Conservation (phyloP, 2,797 vertebrate species). For the Heteromormyrus szaboi region DNA sequence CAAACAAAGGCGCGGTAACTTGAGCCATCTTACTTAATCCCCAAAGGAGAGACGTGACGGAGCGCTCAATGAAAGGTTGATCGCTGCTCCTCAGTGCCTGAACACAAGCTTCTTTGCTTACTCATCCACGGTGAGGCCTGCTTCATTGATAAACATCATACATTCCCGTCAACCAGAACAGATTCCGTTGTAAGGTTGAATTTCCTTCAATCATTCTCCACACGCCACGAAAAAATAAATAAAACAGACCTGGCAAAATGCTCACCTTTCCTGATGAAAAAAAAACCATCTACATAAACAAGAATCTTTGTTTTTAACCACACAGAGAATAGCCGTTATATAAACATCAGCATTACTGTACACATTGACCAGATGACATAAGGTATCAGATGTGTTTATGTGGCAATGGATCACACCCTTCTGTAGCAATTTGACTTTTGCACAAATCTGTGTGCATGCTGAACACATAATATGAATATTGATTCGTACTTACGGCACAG, state of each 20-base stretch:
- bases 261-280: background rate
- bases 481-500: background rate
- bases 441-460: background rate
- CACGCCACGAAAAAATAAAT: background rate
- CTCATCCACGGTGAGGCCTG: background rate
- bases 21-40: background rate
- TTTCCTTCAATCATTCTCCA: background rate
- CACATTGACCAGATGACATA: background rate
- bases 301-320: background rate
- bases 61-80: background rate
- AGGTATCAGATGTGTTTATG: background rate
- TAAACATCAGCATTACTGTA: background rate
- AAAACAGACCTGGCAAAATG: background rate
- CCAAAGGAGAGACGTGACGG: background rate
- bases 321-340: background rate
- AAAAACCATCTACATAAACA: background rate
- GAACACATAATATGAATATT: background rate
- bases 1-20: background rate
- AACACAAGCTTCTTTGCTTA: background rate
- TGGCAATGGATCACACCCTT: background rate
- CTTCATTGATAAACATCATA: constrained; percentile 21
- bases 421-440: background rate
- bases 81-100: background rate
- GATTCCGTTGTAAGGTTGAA: background rate
- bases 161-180: constrained; percentile 6